Evolutionary conservation across 2,797 vertebrate species (phyloP), one percentile per base, ranked within the genome.

Genomic region (Ceryle rudis): DNA sequence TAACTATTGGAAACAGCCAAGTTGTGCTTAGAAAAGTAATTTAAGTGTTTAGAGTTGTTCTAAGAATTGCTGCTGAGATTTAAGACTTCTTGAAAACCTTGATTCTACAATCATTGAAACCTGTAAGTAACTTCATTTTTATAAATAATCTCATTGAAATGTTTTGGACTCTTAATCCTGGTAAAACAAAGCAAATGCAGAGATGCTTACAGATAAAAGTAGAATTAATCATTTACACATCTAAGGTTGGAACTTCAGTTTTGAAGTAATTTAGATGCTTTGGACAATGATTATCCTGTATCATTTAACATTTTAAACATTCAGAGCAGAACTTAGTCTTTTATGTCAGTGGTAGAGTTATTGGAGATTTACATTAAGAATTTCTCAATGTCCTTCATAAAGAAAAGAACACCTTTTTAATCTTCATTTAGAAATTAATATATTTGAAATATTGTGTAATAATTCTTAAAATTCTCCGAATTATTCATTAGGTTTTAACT

Each of bases 401-500:
- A 79, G 15, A 85, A 64, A 82, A 28, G 1, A 78, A 61, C 1
- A 46, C 0, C 12, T 74, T 82, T 88, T 41, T 54, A n/a, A 33
- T 85, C 17, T 61, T 79, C 71, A 25, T 9, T 66, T 81, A 70
- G 28, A 86, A 62, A 71, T 70, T 7, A 69, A 81, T 11, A 3
- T 69, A 46, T 33, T 81, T 81, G 25, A 91, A 80, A 33, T 69
- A 61, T 54, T 80, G 65, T 52, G 2, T 72, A 37, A 25, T 77
- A 61, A 86, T 31, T 80, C 33, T 80, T 62, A 44, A 95, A 90
- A 42, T 93, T 91, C 31, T 81, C 58, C 46, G 18, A 46, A 93
- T 95, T 61, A 25, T 91, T 84, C 79, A 8, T 86, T 95, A 99
- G 99, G 97, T 79, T 99, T 99, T 97, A 99, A 99, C 96, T 98